Conservation (phyloP, 2,888 invertebrate genomes). For the Ophonus ardosiacus region DNA sequence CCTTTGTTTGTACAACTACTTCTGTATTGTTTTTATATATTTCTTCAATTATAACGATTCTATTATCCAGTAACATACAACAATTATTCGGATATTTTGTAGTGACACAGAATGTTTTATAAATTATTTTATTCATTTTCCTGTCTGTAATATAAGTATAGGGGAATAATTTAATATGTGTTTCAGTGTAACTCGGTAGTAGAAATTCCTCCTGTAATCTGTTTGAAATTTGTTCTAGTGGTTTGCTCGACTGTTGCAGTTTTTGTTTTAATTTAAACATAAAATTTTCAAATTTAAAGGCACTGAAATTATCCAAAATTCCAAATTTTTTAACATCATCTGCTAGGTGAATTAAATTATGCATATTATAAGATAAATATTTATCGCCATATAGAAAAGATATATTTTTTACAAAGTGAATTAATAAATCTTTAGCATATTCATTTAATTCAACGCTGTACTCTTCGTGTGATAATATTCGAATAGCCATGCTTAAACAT, state of each 20-base stretch:
- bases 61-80: conserved; percentile 47
- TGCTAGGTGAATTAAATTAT: conserved; percentile 67
- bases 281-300: conserved; percentile 66
- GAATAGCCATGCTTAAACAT: conserved; percentile 65
- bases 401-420: conserved; percentile 66
- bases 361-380: conserved; percentile 66
- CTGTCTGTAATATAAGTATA: conserved; percentile 28
- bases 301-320: conserved; percentile 67
- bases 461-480: conserved; percentile 65
- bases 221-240: conserved; percentile 66
- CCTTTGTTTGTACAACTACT: not conserved
- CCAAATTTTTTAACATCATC: conserved; percentile 66
- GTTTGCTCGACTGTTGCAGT: conserved; percentile 64
- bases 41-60: conserved; percentile 13
- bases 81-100: conserved; percentile 59
- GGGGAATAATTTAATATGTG: conserved; percentile 31
- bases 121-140: conserved; percentile 54
- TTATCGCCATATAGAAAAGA: conserved; percentile 66
- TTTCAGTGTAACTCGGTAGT: not conserved
- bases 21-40: not conserved
- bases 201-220: conserved; percentile 56
- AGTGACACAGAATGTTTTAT: conserved; percentile 57
- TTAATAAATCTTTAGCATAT: conserved; percentile 66
- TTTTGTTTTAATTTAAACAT: conserved; percentile 66
- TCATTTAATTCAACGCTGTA: conserved; percentile 61